phyloP scores from a whole-genome alignment of 2,888 invertebrate genomes.

The Gymnosoma rotundatum region DNA sequence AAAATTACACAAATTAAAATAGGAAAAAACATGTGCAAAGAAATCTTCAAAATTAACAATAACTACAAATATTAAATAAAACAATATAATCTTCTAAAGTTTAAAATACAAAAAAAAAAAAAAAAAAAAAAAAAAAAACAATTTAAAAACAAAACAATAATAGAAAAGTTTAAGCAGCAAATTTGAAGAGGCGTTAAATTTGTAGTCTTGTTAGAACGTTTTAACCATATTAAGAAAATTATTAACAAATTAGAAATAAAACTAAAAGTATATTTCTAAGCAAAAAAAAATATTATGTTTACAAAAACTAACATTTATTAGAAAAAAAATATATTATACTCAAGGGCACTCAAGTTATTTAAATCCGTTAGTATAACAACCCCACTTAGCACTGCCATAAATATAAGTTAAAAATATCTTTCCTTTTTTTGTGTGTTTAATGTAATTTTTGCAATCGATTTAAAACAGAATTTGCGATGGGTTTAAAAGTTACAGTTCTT shows the following conservation, averaged over 20 bases:
- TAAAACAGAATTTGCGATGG: too few relatives aligned
- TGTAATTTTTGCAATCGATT: too few relatives aligned
- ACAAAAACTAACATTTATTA: too few relatives aligned
- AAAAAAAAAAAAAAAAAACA: not conserved
- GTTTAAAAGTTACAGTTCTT: too few relatives aligned
- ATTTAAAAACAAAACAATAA: constrained; percentile 26
- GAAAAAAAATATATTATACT: too few relatives aligned
- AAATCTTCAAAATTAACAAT: constrained; percentile 44
- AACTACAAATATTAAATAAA: not conserved
- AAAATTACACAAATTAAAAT: constrained; percentile 41
- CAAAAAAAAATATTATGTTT: too few relatives aligned
- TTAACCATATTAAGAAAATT: constrained; percentile 61
- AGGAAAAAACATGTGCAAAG: constrained; percentile 12
- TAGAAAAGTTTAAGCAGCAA: constrained; percentile 19
- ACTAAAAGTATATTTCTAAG: not conserved
- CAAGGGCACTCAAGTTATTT: too few relatives aligned
- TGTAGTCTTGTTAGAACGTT: constrained; percentile 49
- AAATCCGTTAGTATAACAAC: too few relatives aligned
- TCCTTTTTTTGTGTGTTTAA: too few relatives aligned
- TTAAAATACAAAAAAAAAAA: not conserved
- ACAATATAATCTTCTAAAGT: constrained; percentile 36
- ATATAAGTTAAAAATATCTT: too few relatives aligned
- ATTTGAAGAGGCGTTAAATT: constrained; percentile 64
- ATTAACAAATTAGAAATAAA: constrained; percentile 8
- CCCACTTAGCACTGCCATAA: too few relatives aligned